These are phyloP conservation scores for Linnaemya vulpina DNA, from an alignment of 2,888 invertebrate species.

Conservation along the genomic window DNA sequence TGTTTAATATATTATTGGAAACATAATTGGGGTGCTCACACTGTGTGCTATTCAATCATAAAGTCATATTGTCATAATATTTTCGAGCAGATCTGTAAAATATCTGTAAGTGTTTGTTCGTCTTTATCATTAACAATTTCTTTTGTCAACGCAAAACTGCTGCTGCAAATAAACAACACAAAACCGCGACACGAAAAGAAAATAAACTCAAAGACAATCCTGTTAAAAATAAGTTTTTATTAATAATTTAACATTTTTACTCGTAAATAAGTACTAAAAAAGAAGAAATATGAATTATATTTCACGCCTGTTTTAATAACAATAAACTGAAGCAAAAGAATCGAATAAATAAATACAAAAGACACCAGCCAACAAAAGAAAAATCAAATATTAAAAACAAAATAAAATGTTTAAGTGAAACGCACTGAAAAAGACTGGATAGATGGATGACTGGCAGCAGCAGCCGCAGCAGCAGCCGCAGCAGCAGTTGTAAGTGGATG, in stretches of 20 bases:
- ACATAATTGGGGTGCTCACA: no score
- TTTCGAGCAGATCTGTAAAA: no score
- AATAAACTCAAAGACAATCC: not conserved
- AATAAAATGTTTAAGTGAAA: conserved; percentile 4
- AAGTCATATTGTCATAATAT: no score
- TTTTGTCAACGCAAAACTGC: no score
- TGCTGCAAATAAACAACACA: no score
- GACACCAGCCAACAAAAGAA: conserved; percentile 3
- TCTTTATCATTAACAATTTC: no score
- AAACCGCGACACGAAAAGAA: no score
- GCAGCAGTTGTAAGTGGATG: conserved; percentile 45
- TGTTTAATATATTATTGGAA: no score
- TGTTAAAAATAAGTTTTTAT: not conserved
- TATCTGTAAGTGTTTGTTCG: no score
- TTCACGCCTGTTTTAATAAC: conserved; percentile 66
- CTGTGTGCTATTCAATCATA: no score
- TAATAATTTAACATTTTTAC: not conserved
- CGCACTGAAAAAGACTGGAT: conserved; percentile 18
- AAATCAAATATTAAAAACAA: conserved; percentile 16
- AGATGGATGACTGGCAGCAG: conserved; percentile 44
- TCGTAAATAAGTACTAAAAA: conserved; percentile 11
- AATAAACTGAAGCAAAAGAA: conserved; percentile 57
- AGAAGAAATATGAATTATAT: conserved; percentile 57
- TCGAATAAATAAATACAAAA: conserved; percentile 23
- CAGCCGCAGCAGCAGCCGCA: no score